Percentiles rank a stretch among this genome's conserved stretches.
Evolutionary conservation across 2,113 vertebrate species (phyloP).

Genomic region (Pogonocichla stellata): DNA sequence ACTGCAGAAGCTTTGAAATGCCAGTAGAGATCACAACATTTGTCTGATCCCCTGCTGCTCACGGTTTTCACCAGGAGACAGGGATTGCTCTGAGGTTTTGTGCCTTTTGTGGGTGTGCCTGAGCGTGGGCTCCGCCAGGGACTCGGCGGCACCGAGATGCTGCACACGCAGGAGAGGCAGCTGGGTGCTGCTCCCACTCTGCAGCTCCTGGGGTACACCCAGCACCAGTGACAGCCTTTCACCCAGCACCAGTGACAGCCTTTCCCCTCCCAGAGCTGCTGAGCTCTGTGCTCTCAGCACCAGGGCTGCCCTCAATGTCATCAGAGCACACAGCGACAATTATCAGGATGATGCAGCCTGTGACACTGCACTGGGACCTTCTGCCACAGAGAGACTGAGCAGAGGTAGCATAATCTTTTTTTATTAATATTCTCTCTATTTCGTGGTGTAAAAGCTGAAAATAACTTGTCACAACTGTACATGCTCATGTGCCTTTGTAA

Average conservation of each 20-base stretch:
- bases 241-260: background rate
- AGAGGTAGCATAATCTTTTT: constrained; percentile 16
- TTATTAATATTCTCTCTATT: constrained; percentile 46
- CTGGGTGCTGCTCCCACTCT: constrained; percentile 39
- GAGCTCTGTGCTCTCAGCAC: background rate
- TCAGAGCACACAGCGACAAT: background rate
- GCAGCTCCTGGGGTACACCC: background rate
- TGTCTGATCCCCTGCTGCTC: background rate
- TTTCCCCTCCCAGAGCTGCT: background rate
- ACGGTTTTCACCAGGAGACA: background rate
- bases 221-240: no score
- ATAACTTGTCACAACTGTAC: constrained; percentile 46
- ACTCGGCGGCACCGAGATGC: background rate
- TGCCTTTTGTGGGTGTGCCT: background rate
- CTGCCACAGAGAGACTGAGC: background rate
- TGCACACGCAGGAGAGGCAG: constrained; percentile 5
- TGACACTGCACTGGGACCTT: constrained; percentile 32
- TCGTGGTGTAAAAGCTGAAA: constrained; percentile 42
- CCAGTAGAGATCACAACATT: background rate
- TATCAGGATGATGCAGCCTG: background rate
- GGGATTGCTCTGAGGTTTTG: background rate
- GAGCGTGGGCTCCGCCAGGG: background rate
- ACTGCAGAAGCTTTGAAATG: background rate
- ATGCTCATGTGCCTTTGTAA: constrained; percentile 44
- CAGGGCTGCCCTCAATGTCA: constrained; percentile 18